Conservation (phyloP, 2,797 vertebrate genomes). For the Hephaestus fuliginosus region DNA sequence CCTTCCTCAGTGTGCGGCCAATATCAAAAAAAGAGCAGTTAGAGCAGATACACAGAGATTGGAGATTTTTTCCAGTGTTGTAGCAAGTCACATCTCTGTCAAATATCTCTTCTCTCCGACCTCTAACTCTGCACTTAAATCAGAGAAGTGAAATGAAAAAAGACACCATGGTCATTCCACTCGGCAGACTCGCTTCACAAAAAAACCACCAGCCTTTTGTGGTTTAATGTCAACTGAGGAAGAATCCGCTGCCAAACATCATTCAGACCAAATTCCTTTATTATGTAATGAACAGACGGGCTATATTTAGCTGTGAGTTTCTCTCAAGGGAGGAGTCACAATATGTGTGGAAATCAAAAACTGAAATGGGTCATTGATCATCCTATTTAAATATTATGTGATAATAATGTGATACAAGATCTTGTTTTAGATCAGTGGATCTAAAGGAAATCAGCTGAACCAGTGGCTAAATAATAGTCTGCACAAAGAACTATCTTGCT, state of each 20-base stretch:
- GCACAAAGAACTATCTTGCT: neutral
- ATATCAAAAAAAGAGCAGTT: neutral
- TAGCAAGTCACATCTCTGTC: too few species aligned
- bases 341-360: neutral
- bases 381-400: neutral
- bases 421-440: neutral
- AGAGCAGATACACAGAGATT: neutral
- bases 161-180: neutral
- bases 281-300: neutral
- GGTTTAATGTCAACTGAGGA: slow-evolving; percentile 7
- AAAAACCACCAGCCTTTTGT: neutral
- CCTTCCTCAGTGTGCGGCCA: neutral
- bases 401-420: neutral
- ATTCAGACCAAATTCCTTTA: slow-evolving; percentile 27
- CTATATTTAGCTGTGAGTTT: slow-evolving; percentile 1
- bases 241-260: slow-evolving; percentile 40
- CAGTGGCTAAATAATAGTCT: neutral
- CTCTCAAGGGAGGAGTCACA: neutral
- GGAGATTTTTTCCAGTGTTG: neutral
- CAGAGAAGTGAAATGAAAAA: neutral
- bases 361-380: neutral
- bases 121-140: neutral
- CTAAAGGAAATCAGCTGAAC: neutral
- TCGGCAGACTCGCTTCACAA: neutral
- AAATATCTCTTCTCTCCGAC: neutral